Conservation (phyloP, 2,113 vertebrate species). For the Cryptotis parvus region DNA sequence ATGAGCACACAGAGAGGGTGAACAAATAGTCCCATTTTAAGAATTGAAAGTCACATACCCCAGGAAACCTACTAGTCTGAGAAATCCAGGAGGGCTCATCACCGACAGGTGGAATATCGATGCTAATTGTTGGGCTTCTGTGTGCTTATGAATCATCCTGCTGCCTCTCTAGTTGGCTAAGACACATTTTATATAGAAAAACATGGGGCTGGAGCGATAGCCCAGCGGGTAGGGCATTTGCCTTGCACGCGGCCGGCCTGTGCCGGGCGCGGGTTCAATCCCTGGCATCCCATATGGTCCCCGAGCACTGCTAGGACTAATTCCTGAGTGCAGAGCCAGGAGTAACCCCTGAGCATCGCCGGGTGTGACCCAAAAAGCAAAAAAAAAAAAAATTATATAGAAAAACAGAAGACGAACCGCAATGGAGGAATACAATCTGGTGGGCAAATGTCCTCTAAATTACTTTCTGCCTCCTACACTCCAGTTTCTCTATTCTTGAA, state of each 20-base stretch:
- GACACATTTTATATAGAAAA: background rate
- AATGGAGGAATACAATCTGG: background rate
- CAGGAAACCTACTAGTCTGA: background rate
- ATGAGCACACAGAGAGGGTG: fast-evolving
- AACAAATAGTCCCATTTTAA: background rate
- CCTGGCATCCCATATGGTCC: too few relatives aligned
- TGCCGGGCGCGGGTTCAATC: too few relatives aligned
- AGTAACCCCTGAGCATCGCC: too few relatives aligned
- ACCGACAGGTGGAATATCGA: background rate
- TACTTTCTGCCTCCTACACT: background rate
- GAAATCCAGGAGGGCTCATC: too few relatives aligned
- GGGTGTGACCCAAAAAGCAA: too few relatives aligned
- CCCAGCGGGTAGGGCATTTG: too few relatives aligned
- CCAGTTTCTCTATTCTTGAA: background rate
- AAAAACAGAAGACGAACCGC: background rate
- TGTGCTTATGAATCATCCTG: background rate
- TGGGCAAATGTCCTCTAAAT: background rate
- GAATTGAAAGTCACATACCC: background rate
- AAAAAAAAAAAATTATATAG: background rate
- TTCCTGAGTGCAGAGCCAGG: too few relatives aligned
- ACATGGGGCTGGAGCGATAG: too few relatives aligned
- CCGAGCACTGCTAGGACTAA: too few relatives aligned
- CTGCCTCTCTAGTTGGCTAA: background rate
- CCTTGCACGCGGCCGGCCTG: too few relatives aligned
- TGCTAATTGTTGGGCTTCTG: background rate